Conservation (phyloP, 2,113 vertebrate species). For the Salvelinus alpinus region DNA sequence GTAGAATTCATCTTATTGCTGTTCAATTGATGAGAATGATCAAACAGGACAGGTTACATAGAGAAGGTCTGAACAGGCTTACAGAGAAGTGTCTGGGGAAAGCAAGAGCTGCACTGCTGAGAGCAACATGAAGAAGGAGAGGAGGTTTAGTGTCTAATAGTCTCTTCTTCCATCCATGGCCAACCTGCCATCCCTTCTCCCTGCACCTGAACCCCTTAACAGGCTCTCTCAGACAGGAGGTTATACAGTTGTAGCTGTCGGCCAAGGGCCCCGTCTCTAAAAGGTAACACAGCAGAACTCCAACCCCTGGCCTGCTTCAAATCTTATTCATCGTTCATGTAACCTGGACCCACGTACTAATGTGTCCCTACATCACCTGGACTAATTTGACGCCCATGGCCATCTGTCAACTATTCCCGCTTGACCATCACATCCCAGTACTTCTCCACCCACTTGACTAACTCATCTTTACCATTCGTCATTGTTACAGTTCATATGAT, state of each 20-base stretch:
- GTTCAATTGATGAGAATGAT: too few relatives aligned
- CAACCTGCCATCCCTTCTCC: not conserved
- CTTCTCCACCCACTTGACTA: not conserved
- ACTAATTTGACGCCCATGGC: not conserved
- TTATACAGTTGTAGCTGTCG: constrained; percentile 78
- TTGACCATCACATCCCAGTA: not conserved
- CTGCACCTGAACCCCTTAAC: constrained; percentile 26
- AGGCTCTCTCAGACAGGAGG: constrained; percentile 79
- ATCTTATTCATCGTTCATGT: not conserved
- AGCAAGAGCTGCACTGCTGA: not conserved
- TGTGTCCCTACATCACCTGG: too few relatives aligned
- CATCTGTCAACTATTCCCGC: not conserved
- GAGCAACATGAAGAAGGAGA: not conserved
- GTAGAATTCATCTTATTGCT: too few relatives aligned
- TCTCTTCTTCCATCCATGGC: constrained; percentile 10
- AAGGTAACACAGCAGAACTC: constrained; percentile 65
- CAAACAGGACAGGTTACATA: too few relatives aligned
- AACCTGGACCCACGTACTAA: not conserved
- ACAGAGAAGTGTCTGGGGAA: not conserved
- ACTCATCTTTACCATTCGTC: not conserved
- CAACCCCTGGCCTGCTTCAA: constrained; percentile 1
- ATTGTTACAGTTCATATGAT: not conserved
- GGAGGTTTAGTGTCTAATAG: not conserved
- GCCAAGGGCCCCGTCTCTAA: constrained; percentile 62
- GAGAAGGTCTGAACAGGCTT: too few relatives aligned